These are phyloP conservation scores for Ranitomeya variabilis DNA, from an alignment of 2,113 vertebrate genomes.

Conservation along the genomic window DNA sequence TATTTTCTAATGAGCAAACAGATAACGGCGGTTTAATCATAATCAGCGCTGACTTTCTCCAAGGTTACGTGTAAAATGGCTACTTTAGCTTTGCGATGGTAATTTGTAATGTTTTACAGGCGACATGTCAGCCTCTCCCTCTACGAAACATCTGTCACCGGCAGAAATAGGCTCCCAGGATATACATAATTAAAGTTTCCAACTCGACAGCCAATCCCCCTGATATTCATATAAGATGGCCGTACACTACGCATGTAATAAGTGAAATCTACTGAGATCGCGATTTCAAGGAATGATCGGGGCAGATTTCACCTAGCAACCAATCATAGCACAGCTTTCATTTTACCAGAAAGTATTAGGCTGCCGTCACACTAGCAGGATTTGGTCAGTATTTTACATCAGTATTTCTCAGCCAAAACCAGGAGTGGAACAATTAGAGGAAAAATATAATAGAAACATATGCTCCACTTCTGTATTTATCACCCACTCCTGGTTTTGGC, in stretches of 20 bases:
- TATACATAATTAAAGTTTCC: not conserved
- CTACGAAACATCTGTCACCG: not conserved
- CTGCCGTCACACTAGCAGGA: too few relatives aligned
- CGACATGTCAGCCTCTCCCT: not conserved
- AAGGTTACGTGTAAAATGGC: conserved; percentile 6
- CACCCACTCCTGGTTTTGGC: too few relatives aligned
- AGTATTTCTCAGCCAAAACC: too few relatives aligned
- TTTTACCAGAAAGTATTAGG: too few relatives aligned
- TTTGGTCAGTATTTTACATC: too few relatives aligned
- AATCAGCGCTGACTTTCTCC: not conserved
- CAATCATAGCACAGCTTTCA: too few relatives aligned
- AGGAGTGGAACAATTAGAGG: too few relatives aligned
- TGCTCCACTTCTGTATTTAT: too few relatives aligned
- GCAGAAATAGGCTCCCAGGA: not conserved
- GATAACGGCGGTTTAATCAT: not conserved
- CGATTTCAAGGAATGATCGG: too few relatives aligned
- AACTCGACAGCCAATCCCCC: not conserved
- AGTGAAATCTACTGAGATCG: too few relatives aligned
- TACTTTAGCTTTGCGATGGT: conserved; percentile 10
- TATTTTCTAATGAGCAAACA: not conserved
- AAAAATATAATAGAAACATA: too few relatives aligned
- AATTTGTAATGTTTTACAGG: not conserved
- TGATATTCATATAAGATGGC: not conserved
- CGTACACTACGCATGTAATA: not conserved
- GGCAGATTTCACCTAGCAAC: too few relatives aligned